phyloP scores from a whole-genome alignment of 2,888 invertebrate genomes.

The Orchesella flavescens region DNA sequence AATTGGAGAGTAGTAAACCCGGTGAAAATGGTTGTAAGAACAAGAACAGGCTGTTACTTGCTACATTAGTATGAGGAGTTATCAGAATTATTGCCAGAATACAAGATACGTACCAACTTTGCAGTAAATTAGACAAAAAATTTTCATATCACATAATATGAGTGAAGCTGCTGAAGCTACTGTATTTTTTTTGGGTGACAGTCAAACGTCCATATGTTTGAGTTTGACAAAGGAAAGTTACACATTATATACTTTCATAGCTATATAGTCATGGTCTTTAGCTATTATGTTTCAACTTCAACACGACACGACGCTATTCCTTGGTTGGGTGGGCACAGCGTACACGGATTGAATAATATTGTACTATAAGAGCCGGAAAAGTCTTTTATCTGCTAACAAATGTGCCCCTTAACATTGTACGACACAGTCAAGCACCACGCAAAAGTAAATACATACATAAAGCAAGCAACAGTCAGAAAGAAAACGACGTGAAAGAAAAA shows the following conservation, averaged over 20 bases:
- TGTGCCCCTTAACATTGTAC: conserved; percentile 31
- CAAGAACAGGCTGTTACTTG: conserved; percentile 56
- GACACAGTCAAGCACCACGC: conserved; percentile 43
- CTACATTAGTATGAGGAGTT: conserved; percentile 36
- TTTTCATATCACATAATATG: background rate
- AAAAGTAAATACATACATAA: conserved; percentile 36
- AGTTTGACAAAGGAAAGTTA: too few species aligned
- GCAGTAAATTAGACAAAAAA: conserved; percentile 36
- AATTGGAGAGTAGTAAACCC: conserved; percentile 41
- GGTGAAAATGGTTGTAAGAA: conserved; percentile 37
- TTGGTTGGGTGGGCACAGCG: conserved; percentile 28
- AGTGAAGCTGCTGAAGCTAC: too few species aligned
- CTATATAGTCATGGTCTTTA: too few species aligned
- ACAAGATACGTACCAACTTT: conserved; percentile 33
- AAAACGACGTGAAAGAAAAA: background rate
- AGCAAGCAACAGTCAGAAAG: conserved; percentile 47
- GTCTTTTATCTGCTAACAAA: conserved; percentile 51
- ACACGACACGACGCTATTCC: background rate
- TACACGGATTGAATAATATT: background rate
- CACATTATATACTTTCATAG: too few species aligned
- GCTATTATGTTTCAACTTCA: too few species aligned
- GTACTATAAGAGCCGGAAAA: conserved; percentile 47
- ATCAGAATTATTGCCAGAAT: conserved; percentile 39
- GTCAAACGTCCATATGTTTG: too few species aligned
- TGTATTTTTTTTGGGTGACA: too few species aligned